Percentiles rank a stretch among this genome's conserved stretches.
These are phyloP conservation scores for Rambutsinella grinnellia DNA, from an alignment of 2,888 invertebrate genomes.

Conservation along the genomic window DNA sequence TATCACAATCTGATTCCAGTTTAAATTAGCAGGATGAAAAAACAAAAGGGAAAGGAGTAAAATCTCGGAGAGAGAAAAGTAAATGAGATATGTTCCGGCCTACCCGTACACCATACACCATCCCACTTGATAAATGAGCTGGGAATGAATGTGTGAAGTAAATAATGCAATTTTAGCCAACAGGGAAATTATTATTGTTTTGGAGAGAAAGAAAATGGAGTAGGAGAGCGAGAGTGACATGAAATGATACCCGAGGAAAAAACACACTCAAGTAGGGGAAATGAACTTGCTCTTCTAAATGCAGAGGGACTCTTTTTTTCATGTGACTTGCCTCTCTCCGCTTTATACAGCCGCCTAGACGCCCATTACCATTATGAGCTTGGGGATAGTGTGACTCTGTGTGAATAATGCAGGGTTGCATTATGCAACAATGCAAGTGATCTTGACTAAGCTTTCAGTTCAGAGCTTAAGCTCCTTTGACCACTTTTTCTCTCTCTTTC, in stretches of 20 bases:
- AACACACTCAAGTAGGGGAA: not conserved
- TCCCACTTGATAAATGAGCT: constrained; percentile 43
- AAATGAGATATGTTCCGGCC: constrained; percentile 18
- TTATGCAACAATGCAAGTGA: constrained; percentile 10
- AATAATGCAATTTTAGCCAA: constrained; percentile 50
- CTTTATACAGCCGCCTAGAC: constrained; percentile 49
- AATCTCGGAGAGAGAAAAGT: constrained; percentile 24
- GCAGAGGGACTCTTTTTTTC: not conserved
- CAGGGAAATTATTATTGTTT: not conserved
- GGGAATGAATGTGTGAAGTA: constrained; percentile 54
- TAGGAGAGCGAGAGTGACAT: constrained; percentile 33
- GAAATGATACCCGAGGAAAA: constrained; percentile 13
- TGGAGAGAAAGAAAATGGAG: constrained; percentile 2
- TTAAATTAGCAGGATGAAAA: constrained; percentile 14
- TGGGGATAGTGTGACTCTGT: constrained; percentile 22
- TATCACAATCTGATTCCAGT: constrained; percentile 18
- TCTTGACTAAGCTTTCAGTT: constrained; percentile 1
- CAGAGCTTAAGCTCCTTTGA: not conserved
- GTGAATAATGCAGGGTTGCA: not conserved
- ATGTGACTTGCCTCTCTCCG: not conserved
- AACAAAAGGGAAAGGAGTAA: constrained; percentile 40
- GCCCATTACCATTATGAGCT: constrained; percentile 53
- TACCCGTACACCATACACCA: not conserved
- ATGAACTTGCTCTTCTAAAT: no score
- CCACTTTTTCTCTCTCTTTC: constrained; percentile 25